Base-by-base conservation (phyloP, 1,140 invertebrate genomes). In the Trichonephila clavipes region DNA sequence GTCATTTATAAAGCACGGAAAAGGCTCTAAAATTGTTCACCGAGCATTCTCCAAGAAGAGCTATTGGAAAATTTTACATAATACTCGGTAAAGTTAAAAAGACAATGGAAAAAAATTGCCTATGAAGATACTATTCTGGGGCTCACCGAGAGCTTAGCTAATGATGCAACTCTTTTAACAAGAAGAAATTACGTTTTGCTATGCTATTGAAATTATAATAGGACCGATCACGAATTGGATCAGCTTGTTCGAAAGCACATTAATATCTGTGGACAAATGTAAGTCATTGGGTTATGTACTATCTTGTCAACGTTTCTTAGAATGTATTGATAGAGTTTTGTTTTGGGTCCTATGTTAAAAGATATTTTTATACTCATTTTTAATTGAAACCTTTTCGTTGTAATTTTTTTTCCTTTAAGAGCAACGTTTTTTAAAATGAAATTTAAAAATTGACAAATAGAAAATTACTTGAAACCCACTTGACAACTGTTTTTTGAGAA, bases 21-120 rank as follows among this genome's bases (percentile, higher is more conserved):
- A 18, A n/a, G 44, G 51, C 51, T 83, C 51, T 83, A 21, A 83
- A 83, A 83, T 83, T 58, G 51, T 83, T 83, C 81, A 69, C 81
- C 40, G 51, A 83, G 16, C 40, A 51, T 83, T 83, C 81, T 83
- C 58, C 81, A 58, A 83, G 51, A 18, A 12, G 44, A 12, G 51
- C 40, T 83, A 83, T 83, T 58, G 34, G 51, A 83, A 83, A 83
- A 19, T 83, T 58, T 58, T 58, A 21, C 40, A 83, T 44, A 83
- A 83, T 40, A 83, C 81, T 83, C 34, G 51, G 66, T 12, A 24
- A 69, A 69, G n/a, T 69, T 69, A 21, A 83, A 83, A 40, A 51
- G 40, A 83, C 34, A 51, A 51, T 44, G 40, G n/a, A 44, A 83
- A 83, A 81, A 81, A 77, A 0, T 5, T 44, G 21, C 19, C 51